Conservation (phyloP, 30 jellyfish, hydroid and myxozoan genomes). For the Sanderia malayensis region DNA sequence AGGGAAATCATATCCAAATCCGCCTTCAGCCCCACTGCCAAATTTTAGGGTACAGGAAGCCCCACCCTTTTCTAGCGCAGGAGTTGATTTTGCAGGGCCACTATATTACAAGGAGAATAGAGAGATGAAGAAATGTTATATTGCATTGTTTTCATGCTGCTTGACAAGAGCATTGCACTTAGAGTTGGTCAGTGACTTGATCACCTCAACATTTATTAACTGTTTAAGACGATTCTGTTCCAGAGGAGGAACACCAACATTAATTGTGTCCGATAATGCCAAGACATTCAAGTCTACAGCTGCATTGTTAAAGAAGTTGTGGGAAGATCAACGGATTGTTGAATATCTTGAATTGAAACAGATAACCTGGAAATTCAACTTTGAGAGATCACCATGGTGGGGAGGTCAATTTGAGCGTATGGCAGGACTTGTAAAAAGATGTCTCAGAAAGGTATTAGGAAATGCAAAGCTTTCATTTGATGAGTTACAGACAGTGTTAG, state of each 20-base stretch:
- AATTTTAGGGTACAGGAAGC: conserved; percentile 17
- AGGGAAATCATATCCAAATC: conserved; percentile 20
- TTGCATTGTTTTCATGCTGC: conserved; percentile 32
- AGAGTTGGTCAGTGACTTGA: conserved; percentile 32
- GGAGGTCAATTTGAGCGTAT: conserved; percentile 51
- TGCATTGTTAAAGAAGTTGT: background rate
- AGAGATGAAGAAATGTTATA: conserved; percentile 4
- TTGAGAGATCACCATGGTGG: conserved; percentile 59
- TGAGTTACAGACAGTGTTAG: conserved; percentile 28
- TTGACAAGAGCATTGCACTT: conserved; percentile 35
- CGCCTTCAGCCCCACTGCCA: conserved; percentile 31
- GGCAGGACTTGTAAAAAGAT: conserved; percentile 35
- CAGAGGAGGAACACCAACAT: conserved; percentile 34
- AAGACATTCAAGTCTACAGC: conserved; percentile 44
- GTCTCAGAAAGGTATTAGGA: conserved; percentile 14
- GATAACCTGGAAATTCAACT: conserved; percentile 44
- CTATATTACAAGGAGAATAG: too few species aligned
- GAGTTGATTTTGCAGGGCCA: conserved; percentile 30
- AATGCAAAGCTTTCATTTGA: conserved; percentile 15
- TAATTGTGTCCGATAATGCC: conserved; percentile 39
- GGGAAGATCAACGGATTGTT: background rate
- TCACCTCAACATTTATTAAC: conserved; percentile 2
- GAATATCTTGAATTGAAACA: background rate
- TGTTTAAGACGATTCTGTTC: conserved; percentile 2
- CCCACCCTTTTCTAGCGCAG: conserved; percentile 18